phyloP scores from a whole-genome alignment of 2,888 invertebrate species.

The Synergus gifuensis region DNA sequence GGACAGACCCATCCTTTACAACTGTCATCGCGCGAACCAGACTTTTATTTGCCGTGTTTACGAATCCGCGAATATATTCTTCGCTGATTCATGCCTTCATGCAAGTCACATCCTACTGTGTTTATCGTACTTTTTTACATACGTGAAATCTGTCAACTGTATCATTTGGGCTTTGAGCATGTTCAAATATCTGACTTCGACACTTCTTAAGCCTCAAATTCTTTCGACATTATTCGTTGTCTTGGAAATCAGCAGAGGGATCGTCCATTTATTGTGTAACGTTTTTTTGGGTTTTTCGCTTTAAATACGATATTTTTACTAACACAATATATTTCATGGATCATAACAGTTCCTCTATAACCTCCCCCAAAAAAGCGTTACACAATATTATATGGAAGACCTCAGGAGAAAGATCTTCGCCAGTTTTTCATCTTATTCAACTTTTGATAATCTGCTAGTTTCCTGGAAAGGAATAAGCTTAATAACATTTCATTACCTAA shows the following conservation, averaged over 20 bases:
- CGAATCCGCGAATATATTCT: slow-evolving; percentile 1
- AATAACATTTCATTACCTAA: slow-evolving; percentile 1
- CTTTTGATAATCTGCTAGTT: background rate
- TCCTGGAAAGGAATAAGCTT: background rate
- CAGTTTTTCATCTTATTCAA: too few species aligned
- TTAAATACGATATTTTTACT: too few species aligned
- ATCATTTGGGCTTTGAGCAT: background rate
- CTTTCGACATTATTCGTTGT: background rate
- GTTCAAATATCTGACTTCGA: slow-evolving; percentile 8
- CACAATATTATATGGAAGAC: too few species aligned
- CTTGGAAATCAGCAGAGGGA: background rate
- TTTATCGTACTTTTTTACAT: background rate
- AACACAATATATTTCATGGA: too few species aligned
- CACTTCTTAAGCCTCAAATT: background rate
- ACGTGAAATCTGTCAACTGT: slow-evolving; percentile 15
- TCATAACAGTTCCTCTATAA: too few species aligned
- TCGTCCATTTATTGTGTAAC: too few species aligned
- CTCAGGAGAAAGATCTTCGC: too few species aligned
- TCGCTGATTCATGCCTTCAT: slow-evolving; percentile 7
- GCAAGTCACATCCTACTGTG: background rate
- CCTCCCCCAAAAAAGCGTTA: too few species aligned
- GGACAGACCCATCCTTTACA: slow-evolving; percentile 18
- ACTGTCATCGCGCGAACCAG: slow-evolving; percentile 28
- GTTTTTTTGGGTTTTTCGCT: too few species aligned
- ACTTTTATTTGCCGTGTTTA: slow-evolving; percentile 23